phyloP scores from a whole-genome alignment of 2,888 invertebrate genomes.

The Acanthosepion esculentum region DNA sequence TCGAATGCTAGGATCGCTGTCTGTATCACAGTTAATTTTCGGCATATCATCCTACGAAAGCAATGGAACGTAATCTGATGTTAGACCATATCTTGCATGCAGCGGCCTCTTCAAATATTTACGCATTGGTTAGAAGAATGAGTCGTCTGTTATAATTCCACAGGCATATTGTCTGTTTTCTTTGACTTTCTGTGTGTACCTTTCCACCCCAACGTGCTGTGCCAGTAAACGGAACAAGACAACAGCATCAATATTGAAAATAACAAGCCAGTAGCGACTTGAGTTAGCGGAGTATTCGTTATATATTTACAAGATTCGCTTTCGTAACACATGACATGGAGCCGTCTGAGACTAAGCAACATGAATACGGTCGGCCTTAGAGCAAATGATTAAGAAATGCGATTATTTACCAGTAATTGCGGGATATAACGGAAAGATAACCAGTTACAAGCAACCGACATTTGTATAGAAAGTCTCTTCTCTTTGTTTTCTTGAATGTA shows the following conservation, averaged over 20 bases:
- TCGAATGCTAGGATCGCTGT: not conserved
- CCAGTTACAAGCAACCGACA: too few species aligned
- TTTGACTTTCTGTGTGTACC: not conserved
- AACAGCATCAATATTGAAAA: not conserved
- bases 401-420: not conserved
- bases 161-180: not conserved
- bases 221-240: not conserved
- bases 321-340: not conserved
- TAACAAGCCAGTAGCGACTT: not conserved
- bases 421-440: not conserved
- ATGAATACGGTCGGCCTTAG: not conserved
- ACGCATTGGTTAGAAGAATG: not conserved
- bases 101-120: not conserved
- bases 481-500: too few species aligned
- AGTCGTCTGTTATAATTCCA: not conserved
- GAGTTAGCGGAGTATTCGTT: not conserved
- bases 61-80: not conserved
- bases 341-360: not conserved
- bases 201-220: not conserved
- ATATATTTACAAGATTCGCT: not conserved
- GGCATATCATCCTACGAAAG: not conserved
- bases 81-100: not conserved
- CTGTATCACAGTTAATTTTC: not conserved
- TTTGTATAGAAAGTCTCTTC: too few species aligned
- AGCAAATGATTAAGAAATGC: not conserved